These are phyloP conservation scores for Phaenicophaeus curvirostris DNA, from an alignment of 2,797 vertebrate genomes.

Conservation along the genomic window DNA sequence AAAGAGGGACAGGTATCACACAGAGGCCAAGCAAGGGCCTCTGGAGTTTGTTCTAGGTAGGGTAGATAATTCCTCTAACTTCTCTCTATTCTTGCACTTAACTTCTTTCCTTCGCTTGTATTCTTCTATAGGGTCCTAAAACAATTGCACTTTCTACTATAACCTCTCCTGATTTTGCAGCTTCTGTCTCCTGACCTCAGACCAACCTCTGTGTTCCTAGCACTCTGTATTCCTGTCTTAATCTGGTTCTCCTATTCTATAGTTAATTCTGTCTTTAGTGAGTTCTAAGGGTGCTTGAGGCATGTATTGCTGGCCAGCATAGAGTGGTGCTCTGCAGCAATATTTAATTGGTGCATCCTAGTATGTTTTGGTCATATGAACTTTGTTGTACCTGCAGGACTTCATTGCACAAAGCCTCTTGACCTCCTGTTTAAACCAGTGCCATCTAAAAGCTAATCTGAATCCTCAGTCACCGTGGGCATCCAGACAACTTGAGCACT, in stretches of 20 bases:
- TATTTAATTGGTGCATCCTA: accelerated
- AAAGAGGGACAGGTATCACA: background rate
- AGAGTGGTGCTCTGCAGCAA: background rate
- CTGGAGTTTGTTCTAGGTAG: background rate
- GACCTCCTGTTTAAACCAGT: background rate
- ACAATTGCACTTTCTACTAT: background rate
- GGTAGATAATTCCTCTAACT: background rate
- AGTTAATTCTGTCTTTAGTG: background rate
- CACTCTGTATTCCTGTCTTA: background rate
- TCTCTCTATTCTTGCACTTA: background rate
- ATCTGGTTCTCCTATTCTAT: background rate
- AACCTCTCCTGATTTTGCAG: background rate
- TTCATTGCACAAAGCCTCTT: background rate
- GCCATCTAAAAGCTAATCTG: background rate
- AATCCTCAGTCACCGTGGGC: background rate
- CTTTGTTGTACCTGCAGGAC: background rate
- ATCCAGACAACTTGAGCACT: background rate
- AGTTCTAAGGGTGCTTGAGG: background rate
- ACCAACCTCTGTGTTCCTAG: background rate
- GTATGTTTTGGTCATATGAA: background rate
- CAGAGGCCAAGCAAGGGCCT: background rate
- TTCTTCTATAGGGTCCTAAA: background rate
- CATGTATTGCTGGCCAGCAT: background rate
- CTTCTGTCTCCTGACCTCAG: background rate
- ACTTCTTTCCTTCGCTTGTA: background rate